Conservation (phyloP, 2,888 invertebrate genomes). For the Agrenia bidenticulata region DNA sequence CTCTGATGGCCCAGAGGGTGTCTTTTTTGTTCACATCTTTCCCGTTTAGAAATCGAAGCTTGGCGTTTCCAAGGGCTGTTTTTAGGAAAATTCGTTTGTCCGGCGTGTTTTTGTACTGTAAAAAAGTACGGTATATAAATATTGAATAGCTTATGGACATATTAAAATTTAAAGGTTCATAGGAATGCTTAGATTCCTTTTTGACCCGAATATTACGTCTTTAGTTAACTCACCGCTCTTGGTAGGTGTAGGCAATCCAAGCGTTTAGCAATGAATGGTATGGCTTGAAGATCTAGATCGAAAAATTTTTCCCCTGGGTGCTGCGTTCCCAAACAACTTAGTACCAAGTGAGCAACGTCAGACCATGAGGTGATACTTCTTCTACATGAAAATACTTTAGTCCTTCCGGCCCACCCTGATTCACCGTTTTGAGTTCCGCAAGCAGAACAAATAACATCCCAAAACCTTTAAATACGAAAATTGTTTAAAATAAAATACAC, state of each 20-base stretch:
- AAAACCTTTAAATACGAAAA: constrained; percentile 39
- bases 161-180: background rate
- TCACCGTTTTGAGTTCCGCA: constrained; percentile 51
- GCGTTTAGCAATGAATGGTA: constrained; percentile 48
- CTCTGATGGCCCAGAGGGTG: constrained; percentile 28
- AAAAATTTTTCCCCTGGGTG: constrained; percentile 39
- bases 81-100: constrained; percentile 32
- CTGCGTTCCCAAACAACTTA: constrained; percentile 45
- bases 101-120: constrained; percentile 46
- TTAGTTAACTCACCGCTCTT: constrained; percentile 35
- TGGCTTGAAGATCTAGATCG: constrained; percentile 46
- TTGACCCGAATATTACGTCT: background rate
- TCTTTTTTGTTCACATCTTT: constrained; percentile 27
- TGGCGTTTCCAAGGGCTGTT: constrained; percentile 45
- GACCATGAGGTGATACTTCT: constrained; percentile 49
- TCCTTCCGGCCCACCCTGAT: constrained; percentile 31
- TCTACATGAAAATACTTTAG: constrained; percentile 49
- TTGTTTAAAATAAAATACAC: background rate
- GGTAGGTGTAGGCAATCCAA: constrained; percentile 46
- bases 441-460: constrained; percentile 51
- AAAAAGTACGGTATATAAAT: background rate
- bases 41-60: constrained; percentile 41
- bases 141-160: background rate
- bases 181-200: background rate
- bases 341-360: constrained; percentile 48